A percentile compares a stretch with the other conserved stretches of the same genome.
These are phyloP conservation scores for Danio rerio DNA, from an alignment of 2,113 vertebrate genomes.

Conservation along the genomic window GRCz12tu NC_133191.1:16140001-16140500, in stretches of 20 bases:
- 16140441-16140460: slow-evolving; percentile 96
- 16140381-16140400: slow-evolving; percentile 99
- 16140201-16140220: slow-evolving; percentile 8
- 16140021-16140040: too few relatives aligned
- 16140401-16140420: slow-evolving; percentile 98
- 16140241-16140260: background rate
- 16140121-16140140: background rate
- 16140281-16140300: too few relatives aligned
- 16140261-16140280: background rate
- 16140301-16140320: background rate
- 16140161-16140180: background rate
- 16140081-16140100: too few relatives aligned
- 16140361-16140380: slow-evolving; percentile 60
- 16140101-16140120: too few relatives aligned
- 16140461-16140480: slow-evolving; percentile 97
- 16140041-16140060: too few relatives aligned
- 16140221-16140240: background rate
- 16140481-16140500: slow-evolving; percentile 98
- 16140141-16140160: background rate
- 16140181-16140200: background rate
- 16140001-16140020: too few relatives aligned
- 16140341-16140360: background rate
- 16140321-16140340: background rate
- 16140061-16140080: too few relatives aligned
- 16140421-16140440: slow-evolving; percentile 98